Evolutionary conservation across 2,888 invertebrate genomes (phyloP).

Genomic region (Phania funesta): DNA sequence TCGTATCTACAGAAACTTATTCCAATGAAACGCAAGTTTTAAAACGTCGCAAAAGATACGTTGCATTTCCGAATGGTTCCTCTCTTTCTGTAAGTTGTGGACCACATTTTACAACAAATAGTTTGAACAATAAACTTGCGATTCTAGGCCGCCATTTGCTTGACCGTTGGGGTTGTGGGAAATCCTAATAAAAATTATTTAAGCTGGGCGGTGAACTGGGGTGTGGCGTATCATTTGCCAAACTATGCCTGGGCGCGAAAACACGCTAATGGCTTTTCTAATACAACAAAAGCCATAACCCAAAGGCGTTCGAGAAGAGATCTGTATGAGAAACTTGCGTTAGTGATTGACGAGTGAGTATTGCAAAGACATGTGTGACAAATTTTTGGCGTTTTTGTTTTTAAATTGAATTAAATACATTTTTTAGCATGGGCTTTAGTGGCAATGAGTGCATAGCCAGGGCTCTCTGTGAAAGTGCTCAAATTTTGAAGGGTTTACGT

Average conservation of each 20-base stretch:
- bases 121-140: not conserved
- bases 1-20: not conserved
- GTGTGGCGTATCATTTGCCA: conserved; percentile 84
- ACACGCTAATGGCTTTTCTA: conserved; percentile 74
- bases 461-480: conserved; percentile 87
- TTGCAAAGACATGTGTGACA: too few relatives aligned
- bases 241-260: conserved; percentile 82
- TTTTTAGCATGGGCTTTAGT: conserved; percentile 86
- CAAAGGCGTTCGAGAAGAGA: conserved; percentile 84
- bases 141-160: conserved; percentile 82
- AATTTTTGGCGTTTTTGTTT: not conserved
- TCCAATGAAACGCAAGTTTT: conserved; percentile 39
- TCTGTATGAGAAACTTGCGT: conserved; percentile 85
- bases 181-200: conserved; percentile 83
- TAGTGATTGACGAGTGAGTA: conserved; percentile 85
- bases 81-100: conserved; percentile 81
- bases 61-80: conserved; percentile 83
- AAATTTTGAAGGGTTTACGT: conserved; percentile 81
- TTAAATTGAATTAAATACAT: not conserved
- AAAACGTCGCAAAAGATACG: conserved; percentile 80
- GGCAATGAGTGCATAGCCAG: conserved; percentile 87
- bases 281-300: conserved; percentile 70
- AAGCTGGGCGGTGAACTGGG: conserved; percentile 86
- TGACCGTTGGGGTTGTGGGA: conserved; percentile 83
- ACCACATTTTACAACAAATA: not conserved